These are phyloP conservation scores for Chelonia mydas DNA, from an alignment of 2,797 vertebrate genomes.

Conservation along the genomic window DNA sequence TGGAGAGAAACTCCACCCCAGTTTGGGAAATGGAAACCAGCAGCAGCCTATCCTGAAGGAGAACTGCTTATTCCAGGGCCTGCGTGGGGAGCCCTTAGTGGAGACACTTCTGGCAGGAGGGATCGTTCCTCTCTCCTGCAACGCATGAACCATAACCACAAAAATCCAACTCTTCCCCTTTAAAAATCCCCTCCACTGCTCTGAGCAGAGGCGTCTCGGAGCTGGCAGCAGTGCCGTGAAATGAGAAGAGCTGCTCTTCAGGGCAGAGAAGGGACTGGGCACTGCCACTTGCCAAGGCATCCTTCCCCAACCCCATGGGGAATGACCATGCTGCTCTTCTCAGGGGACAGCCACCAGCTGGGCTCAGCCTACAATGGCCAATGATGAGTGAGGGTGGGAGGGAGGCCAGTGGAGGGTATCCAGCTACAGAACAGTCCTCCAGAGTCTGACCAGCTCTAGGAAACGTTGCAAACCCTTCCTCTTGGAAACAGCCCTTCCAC, in stretches of 20 bases:
- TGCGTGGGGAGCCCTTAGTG: neutral
- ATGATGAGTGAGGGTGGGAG: too few species aligned
- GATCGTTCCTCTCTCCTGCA: neutral
- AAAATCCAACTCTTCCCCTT: neutral
- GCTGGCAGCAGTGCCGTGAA: neutral
- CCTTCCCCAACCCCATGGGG: neutral
- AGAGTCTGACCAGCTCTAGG: too few species aligned
- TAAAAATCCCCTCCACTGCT: neutral
- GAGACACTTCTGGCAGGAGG: neutral
- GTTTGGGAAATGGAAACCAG: neutral
- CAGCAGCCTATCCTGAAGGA: neutral
- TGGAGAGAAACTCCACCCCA: neutral
- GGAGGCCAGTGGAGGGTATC: too few species aligned
- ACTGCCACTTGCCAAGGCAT: neutral
- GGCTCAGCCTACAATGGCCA: neutral
- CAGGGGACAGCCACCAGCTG: neutral
- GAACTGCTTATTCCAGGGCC: neutral
- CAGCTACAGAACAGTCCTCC: too few species aligned
- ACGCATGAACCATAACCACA: neutral
- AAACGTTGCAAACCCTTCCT: neutral
- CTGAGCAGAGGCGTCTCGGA: neutral
- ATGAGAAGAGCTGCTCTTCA: neutral
- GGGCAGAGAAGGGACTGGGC: neutral
- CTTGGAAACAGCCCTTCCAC: neutral
- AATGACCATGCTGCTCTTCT: neutral